These are phyloP conservation scores for Bucorvus abyssinicus DNA, from an alignment of 2,797 vertebrate species.

Conservation along the genomic window DNA sequence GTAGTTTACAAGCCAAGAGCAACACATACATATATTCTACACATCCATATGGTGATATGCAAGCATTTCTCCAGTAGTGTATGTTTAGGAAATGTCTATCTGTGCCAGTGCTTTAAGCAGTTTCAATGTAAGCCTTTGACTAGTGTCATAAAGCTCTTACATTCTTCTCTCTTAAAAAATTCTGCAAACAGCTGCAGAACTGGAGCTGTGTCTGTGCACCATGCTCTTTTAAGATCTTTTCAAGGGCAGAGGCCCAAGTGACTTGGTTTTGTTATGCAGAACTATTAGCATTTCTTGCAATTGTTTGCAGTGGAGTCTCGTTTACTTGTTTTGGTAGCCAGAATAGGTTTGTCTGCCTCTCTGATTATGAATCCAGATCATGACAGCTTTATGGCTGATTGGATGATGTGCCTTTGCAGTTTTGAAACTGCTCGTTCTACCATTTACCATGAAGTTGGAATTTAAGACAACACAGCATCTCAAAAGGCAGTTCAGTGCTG, in stretches of 20 bases:
- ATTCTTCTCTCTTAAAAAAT: background rate
- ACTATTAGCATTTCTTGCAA: background rate
- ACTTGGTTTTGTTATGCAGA: background rate
- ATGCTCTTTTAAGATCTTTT: background rate
- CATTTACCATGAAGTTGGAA: background rate
- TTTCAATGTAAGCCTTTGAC: conserved; percentile 18
- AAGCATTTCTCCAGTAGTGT: background rate
- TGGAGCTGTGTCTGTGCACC: background rate
- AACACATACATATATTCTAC: background rate
- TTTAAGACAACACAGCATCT: background rate
- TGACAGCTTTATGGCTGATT: background rate
- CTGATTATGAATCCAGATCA: background rate
- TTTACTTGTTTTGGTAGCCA: background rate
- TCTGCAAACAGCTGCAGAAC: background rate
- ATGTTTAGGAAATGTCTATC: conserved; percentile 25
- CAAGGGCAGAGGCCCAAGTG: background rate
- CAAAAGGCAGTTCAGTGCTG: background rate
- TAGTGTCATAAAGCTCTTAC: background rate
- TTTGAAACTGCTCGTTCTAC: background rate
- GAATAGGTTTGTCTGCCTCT: background rate
- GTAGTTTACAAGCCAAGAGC: conserved; percentile 6
- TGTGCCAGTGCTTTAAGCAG: conserved; percentile 30
- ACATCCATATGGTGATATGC: conserved; percentile 24
- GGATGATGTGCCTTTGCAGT: background rate
- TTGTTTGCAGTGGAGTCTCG: background rate